Evolutionary conservation across 2,888 invertebrate genomes (phyloP).

Genomic region (Galerucella pusilla): DNA sequence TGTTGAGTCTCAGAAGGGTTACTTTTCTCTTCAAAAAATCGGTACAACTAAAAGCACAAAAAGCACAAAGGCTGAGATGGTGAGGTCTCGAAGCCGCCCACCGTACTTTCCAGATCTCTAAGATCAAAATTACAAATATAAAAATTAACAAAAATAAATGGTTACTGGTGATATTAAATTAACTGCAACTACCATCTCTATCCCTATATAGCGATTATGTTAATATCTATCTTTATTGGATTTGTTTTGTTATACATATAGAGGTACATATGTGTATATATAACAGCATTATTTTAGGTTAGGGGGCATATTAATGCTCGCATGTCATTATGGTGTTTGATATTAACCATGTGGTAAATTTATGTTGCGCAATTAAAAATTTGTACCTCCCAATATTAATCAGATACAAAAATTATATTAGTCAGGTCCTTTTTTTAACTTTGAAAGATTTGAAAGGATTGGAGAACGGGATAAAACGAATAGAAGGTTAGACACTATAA

Average conservation of each 20-base stretch:
- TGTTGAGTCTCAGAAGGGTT: too few relatives aligned
- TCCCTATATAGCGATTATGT: slow-evolving; percentile 52
- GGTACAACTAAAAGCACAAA: too few relatives aligned
- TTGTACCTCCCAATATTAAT: neutral
- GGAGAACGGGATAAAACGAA: too few relatives aligned
- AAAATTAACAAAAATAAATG: neutral
- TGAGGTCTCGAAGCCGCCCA: too few relatives aligned
- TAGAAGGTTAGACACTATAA: too few relatives aligned
- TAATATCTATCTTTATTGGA: slow-evolving; percentile 57
- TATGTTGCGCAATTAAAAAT: slow-evolving; percentile 4
- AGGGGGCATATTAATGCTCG: slow-evolving; percentile 49
- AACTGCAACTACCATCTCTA: slow-evolving; percentile 35
- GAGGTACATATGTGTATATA: slow-evolving; percentile 54
- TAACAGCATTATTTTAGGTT: slow-evolving; percentile 52
- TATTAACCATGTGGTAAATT: slow-evolving; percentile 32
- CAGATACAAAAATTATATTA: too few relatives aligned
- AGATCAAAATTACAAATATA: neutral
- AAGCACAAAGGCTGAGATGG: too few relatives aligned
- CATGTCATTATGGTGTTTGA: slow-evolving; percentile 46
- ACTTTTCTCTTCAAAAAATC: too few relatives aligned
- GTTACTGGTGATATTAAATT: neutral
- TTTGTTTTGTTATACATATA: slow-evolving; percentile 52
- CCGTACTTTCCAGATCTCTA: too few relatives aligned
- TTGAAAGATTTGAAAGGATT: too few relatives aligned
- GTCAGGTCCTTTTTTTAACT: too few relatives aligned